phyloP scores from a whole-genome alignment of 1,140 invertebrate species.

The Bombus pyrosoma region DNA sequence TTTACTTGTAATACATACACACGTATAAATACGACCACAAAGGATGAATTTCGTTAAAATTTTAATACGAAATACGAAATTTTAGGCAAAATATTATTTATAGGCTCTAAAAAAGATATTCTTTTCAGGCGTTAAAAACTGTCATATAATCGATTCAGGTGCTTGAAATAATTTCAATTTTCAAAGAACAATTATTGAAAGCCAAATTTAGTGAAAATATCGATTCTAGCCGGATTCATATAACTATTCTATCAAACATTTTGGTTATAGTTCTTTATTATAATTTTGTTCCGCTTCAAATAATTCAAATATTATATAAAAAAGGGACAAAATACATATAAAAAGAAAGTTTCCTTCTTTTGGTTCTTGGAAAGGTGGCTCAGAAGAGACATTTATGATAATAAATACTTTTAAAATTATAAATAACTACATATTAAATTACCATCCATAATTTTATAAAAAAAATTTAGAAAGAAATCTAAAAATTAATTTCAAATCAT shows the following conservation, averaged over 20 bases:
- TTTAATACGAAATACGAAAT: background rate
- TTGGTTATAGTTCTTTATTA: background rate
- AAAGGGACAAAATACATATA: background rate
- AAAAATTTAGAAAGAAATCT: background rate
- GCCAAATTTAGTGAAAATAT: background rate
- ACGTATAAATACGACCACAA: background rate
- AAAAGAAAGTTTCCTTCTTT: background rate
- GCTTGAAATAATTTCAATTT: background rate
- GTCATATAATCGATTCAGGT: background rate
- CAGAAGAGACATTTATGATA: background rate
- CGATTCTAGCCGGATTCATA: background rate
- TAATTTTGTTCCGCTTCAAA: background rate
- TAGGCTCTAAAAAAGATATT: background rate
- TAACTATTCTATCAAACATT: background rate
- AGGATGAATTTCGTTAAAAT: slow-evolving; percentile 2
- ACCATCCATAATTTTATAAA: background rate
- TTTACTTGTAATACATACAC: background rate
- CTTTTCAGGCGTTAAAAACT: background rate
- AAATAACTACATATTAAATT: background rate
- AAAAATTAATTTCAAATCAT: background rate
- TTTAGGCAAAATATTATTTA: background rate
- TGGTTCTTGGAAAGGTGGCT: background rate
- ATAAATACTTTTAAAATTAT: background rate
- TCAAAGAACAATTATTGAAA: background rate
- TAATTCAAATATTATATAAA: background rate